A percentile compares a stretch with the other conserved stretches of the same genome.
These are phyloP conservation scores for Drosophila chauvacae DNA, from an alignment of 1,140 invertebrate species.

Conservation along the genomic window DNA sequence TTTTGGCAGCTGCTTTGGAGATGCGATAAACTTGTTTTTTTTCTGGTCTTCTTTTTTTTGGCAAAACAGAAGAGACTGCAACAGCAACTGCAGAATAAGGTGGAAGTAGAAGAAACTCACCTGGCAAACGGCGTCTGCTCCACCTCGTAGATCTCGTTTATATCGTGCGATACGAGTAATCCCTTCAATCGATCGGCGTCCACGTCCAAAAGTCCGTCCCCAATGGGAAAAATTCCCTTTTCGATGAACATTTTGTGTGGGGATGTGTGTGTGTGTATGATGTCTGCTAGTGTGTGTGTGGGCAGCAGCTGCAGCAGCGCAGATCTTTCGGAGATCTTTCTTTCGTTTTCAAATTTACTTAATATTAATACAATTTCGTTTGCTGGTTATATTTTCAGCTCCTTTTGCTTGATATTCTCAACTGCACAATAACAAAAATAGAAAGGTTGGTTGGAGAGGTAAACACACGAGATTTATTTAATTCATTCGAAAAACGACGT, in stretches of 20 bases:
- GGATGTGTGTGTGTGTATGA: constrained; percentile 33
- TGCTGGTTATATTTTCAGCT: constrained; percentile 38
- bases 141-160: constrained; percentile 88
- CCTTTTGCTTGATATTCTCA: constrained; percentile 23
- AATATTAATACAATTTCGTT: constrained; percentile 37
- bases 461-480: constrained; percentile 32
- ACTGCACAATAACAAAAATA: constrained; percentile 50
- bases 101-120: constrained; percentile 83
- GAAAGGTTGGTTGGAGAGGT: constrained; percentile 20
- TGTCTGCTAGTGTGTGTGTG: constrained; percentile 22
- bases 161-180: constrained; percentile 87
- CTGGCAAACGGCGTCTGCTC: constrained; percentile 90
- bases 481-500: constrained; percentile 29
- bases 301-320: constrained; percentile 21
- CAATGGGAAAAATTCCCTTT: constrained; percentile 85
- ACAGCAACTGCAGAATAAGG: constrained; percentile 3
- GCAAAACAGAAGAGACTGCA: constrained; percentile 33
- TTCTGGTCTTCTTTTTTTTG: constrained; percentile 12
- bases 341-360: constrained; percentile 31
- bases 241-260: constrained; percentile 80
- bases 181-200: constrained; percentile 86
- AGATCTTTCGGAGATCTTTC: constrained; percentile 31
- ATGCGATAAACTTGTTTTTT: constrained; percentile 48
- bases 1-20: constrained; percentile 57
- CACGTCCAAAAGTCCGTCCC: constrained; percentile 88